Evolutionary conservation across 2,888 invertebrate species (phyloP).

Genomic region (Orthonychiurus folsomi): DNA sequence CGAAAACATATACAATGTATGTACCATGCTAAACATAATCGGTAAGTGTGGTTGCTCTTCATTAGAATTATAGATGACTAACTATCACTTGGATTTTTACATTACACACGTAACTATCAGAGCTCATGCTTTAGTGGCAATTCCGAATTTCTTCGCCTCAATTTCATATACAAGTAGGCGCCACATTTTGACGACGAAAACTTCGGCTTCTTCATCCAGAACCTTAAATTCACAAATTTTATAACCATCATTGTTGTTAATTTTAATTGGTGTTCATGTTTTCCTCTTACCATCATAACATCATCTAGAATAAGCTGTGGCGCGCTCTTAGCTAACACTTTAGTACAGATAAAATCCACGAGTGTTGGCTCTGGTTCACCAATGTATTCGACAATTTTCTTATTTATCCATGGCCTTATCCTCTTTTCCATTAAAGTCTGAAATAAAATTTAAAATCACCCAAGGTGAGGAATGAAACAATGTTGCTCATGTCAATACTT

Average conservation of each 20-base stretch:
- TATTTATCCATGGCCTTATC: constrained; percentile 98
- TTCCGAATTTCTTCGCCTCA: constrained; percentile 75
- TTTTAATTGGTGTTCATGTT: not conserved
- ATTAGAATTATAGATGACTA: no score
- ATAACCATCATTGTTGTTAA: not conserved
- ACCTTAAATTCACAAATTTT: constrained; percentile 56
- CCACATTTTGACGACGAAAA: constrained; percentile 99
- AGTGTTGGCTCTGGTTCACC: constrained; percentile 97
- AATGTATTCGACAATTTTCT: constrained; percentile 98
- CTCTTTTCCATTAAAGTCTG: constrained; percentile 81
- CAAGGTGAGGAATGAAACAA: constrained; percentile 11
- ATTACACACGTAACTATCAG: no score
- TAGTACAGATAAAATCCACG: constrained; percentile 99
- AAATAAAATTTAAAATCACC: constrained; percentile 14
- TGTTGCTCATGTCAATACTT: constrained; percentile 39
- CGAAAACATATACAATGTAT: no score
- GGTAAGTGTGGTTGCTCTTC: no score
- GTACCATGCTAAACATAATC: no score
- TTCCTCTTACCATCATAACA: constrained; percentile 83
- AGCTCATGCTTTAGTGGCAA: constrained; percentile 35
- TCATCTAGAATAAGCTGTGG: constrained; percentile 94
- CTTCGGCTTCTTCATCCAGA: constrained; percentile 98
- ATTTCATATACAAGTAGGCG: constrained; percentile 97
- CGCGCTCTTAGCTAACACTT: constrained; percentile 84
- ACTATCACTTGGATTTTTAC: no score